Conservation (phyloP, 2,888 invertebrate species). For the Thereva nobilitata region DNA sequence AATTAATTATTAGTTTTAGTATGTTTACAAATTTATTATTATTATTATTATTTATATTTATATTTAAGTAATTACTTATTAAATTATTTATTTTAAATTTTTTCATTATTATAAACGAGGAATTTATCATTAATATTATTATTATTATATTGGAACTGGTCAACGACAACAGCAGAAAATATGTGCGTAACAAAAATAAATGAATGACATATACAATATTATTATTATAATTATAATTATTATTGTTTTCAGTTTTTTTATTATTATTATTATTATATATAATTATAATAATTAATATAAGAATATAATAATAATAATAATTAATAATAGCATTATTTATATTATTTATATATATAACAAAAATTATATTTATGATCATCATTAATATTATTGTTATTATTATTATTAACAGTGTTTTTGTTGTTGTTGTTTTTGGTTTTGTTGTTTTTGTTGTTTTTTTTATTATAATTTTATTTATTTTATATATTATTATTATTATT, state of each 20-base stretch:
- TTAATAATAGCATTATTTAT: constrained; percentile 43
- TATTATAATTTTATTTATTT: constrained; percentile 8
- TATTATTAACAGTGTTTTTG: not conserved
- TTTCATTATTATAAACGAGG: constrained; percentile 34
- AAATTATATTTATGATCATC: constrained; percentile 26
- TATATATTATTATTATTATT: constrained; percentile 46
- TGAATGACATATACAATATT: constrained; percentile 25
- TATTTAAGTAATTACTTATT: not conserved
- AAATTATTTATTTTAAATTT: not conserved
- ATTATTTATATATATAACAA: constrained; percentile 34
- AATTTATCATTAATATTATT: constrained; percentile 33
- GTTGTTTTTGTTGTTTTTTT: constrained; percentile 4
- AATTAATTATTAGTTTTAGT: constrained; percentile 28
- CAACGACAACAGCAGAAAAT: constrained; percentile 59
- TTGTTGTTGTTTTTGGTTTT: constrained; percentile 7
- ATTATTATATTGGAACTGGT: constrained; percentile 53
- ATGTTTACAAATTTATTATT: constrained; percentile 25
- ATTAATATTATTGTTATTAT: constrained; percentile 23
- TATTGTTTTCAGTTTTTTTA: constrained; percentile 40
- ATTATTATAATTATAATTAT: constrained; percentile 40
- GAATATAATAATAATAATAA: constrained; percentile 50
- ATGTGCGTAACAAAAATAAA: constrained; percentile 55
- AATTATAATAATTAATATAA: constrained; percentile 39
- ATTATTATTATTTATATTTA: constrained; percentile 25
- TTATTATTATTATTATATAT: constrained; percentile 42